Evolutionary conservation across 2,888 invertebrate genomes (phyloP).

Genomic region (Bibio marci): DNA sequence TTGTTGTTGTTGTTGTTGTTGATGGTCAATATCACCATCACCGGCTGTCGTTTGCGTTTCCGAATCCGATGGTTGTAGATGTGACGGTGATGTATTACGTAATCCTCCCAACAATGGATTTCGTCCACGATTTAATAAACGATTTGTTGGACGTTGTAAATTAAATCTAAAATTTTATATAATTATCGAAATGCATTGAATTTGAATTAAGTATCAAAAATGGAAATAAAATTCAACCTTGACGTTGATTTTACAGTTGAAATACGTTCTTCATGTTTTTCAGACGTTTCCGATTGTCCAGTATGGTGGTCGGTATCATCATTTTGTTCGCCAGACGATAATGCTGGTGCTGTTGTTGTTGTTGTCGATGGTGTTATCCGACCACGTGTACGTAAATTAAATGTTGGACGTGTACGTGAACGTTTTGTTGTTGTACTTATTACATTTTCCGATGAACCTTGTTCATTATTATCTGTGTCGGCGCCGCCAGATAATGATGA

Average conservation of each 20-base stretch:
- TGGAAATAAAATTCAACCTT: too few relatives aligned
- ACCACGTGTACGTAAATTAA: slow-evolving; percentile 23
- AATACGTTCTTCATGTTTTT: too few relatives aligned
- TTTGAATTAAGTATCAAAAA: too few relatives aligned
- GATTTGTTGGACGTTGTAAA: slow-evolving; percentile 22
- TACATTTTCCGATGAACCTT: slow-evolving; percentile 1
- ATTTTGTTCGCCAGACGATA: slow-evolving; percentile 11
- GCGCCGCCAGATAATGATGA: not conserved
- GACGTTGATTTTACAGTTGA: slow-evolving; percentile 1
- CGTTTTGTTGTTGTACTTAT: slow-evolving; percentile 15
- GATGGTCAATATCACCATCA: too few relatives aligned
- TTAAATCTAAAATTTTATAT: too few relatives aligned
- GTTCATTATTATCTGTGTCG: not conserved
- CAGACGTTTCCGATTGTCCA: slow-evolving; percentile 4
- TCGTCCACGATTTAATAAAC: slow-evolving; percentile 16
- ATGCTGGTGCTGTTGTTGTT: slow-evolving; percentile 18
- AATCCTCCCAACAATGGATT: too few relatives aligned
- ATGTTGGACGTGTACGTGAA: slow-evolving; percentile 20
- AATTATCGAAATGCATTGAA: too few relatives aligned
- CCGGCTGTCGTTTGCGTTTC: too few relatives aligned
- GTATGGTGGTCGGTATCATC: slow-evolving; percentile 20
- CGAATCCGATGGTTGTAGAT: too few relatives aligned
- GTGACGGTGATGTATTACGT: too few relatives aligned
- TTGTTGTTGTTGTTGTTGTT: too few relatives aligned
- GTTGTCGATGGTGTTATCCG: slow-evolving; percentile 17